These are phyloP conservation scores for Graptemys geographica DNA, from an alignment of 2,797 vertebrate genomes.

Conservation along the genomic window DNA sequence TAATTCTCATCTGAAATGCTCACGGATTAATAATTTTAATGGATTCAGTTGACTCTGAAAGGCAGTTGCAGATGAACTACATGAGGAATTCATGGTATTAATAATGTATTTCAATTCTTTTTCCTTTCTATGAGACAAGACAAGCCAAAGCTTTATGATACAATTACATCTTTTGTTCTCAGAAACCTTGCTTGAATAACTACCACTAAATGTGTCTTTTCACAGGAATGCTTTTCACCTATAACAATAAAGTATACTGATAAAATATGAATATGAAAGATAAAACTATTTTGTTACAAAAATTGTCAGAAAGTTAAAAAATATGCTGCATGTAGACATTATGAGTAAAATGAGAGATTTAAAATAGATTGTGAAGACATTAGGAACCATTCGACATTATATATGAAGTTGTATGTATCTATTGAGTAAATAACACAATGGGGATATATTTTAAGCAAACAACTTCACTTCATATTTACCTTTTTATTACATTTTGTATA, in stretches of 20 bases:
- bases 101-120: conserved; percentile 12
- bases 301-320: neutral
- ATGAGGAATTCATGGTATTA: conserved; percentile 20
- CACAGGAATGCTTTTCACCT: conserved; percentile 16
- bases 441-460: neutral
- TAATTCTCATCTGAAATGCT: conserved; percentile 29
- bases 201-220: neutral
- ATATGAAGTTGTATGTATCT: conserved; percentile 1
- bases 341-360: neutral
- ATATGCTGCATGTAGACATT: neutral
- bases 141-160: neutral
- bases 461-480: neutral
- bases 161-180: conserved; percentile 24
- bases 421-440: conserved; percentile 26
- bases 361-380: neutral
- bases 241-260: neutral
- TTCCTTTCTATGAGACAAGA: neutral
- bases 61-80: neutral
- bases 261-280: neutral
- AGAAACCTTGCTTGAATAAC: neutral
- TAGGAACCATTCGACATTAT: conserved; percentile 30
- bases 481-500: neutral
- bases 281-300: neutral
- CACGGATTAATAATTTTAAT: conserved; percentile 40
- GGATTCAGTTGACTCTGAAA: conserved; percentile 23